Conservation (phyloP, 2,888 invertebrate species). For the Netelia fuscicornis region DNA sequence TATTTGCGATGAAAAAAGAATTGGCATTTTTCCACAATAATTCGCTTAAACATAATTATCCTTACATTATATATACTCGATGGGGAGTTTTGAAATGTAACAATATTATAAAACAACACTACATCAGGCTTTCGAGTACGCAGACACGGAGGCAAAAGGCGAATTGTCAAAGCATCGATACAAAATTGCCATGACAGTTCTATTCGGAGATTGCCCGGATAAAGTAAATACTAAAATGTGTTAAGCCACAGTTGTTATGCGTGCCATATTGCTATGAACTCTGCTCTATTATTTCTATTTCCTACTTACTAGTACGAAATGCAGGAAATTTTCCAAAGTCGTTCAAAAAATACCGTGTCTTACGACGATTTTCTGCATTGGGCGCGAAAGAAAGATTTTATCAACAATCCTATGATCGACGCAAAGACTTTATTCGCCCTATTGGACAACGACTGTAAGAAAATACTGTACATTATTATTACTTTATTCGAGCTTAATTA, state of each 20-base stretch:
- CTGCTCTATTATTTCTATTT: neutral
- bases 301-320: conserved; percentile 35
- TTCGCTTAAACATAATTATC: too few species aligned
- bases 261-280: too few species aligned
- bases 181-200: conserved; percentile 73
- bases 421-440: conserved; percentile 51
- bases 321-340: conserved; percentile 35
- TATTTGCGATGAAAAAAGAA: too few species aligned
- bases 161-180: conserved; percentile 69
- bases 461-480: conserved; percentile 7
- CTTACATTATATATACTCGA: too few species aligned
- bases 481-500: neutral
- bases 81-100: too few species aligned
- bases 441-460: conserved; percentile 58
- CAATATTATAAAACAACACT: neutral
- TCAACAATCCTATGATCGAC: conserved; percentile 8
- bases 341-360: conserved; percentile 13
- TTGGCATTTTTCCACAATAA: too few species aligned
- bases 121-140: conserved; percentile 71
- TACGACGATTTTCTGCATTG: conserved; percentile 48
- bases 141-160: conserved; percentile 62
- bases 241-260: neutral
- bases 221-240: conserved; percentile 61
- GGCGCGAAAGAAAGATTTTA: conserved; percentile 26
- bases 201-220: conserved; percentile 72